Evolutionary conservation across 2,888 invertebrate genomes (phyloP).

Genomic region (Stenodema calcarata): DNA sequence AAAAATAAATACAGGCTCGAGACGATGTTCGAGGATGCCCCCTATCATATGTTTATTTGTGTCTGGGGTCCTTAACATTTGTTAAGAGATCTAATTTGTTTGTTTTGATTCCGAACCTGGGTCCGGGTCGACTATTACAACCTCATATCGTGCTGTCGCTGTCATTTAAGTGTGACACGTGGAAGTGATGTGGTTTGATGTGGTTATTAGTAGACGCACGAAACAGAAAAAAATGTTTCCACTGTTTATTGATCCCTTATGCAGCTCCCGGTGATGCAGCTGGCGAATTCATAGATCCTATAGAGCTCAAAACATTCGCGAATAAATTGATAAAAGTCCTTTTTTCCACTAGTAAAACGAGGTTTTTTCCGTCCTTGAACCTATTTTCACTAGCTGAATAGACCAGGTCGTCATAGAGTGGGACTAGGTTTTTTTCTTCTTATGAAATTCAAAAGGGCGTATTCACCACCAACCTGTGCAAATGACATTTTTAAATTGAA

Average conservation of each 20-base stretch:
- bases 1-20: constrained; percentile 41
- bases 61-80: constrained; percentile 37
- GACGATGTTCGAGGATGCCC: not conserved
- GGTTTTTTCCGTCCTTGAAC: too few species aligned
- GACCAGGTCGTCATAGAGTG: not conserved
- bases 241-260: too few species aligned
- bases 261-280: too few species aligned
- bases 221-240: too few species aligned
- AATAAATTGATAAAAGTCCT: too few species aligned
- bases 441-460: too few species aligned
- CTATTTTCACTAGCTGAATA: not conserved
- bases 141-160: not conserved
- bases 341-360: not conserved
- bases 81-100: constrained; percentile 2
- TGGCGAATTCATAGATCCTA: too few species aligned
- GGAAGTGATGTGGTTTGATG: too few species aligned
- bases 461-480: too few species aligned
- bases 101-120: constrained; percentile 23
- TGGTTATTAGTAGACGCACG: too few species aligned
- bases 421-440: not conserved
- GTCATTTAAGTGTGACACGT: not conserved
- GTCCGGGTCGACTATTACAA: constrained; percentile 7
- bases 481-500: too few species aligned
- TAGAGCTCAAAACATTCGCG: too few species aligned
- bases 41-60: constrained; percentile 31